These are phyloP conservation scores for Hermatobates lingyangjiaoensis DNA, from an alignment of 1,140 invertebrate species.

Conservation along the genomic window DNA sequence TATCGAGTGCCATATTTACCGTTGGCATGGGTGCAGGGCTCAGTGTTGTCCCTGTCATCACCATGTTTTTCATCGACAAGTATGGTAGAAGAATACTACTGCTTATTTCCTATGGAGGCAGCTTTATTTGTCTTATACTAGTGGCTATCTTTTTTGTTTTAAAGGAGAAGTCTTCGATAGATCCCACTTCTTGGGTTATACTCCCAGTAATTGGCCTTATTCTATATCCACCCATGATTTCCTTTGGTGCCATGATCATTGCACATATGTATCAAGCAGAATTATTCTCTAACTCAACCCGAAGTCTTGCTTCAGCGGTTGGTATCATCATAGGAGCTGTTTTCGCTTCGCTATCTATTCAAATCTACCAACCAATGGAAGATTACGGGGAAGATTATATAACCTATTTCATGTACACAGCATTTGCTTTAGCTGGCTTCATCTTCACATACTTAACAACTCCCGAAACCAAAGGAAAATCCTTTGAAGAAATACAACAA, in stretches of 20 bases:
- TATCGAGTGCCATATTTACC: neutral
- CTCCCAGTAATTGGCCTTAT: constrained; percentile 3
- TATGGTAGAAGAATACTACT: constrained; percentile 31
- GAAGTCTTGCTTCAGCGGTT: constrained; percentile 10
- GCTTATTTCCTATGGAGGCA: constrained; percentile 22
- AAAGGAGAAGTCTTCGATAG: constrained; percentile 25
- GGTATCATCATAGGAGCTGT: constrained; percentile 11
- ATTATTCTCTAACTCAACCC: constrained; percentile 14
- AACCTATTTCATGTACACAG: constrained; percentile 6
- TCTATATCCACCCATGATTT: constrained; percentile 3
- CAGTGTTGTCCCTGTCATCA: neutral
- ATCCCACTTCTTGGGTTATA: constrained; percentile 9
- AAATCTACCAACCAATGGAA: constrained; percentile 12
- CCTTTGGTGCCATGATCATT: constrained; percentile 9
- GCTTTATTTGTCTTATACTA: constrained; percentile 17
- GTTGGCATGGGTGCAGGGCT: neutral
- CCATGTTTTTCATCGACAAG: constrained; percentile 2
- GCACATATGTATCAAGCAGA: constrained; percentile 11
- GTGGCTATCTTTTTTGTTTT: constrained; percentile 25
- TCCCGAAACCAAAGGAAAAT: neutral
- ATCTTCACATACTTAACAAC: neutral
- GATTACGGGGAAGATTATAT: constrained; percentile 1
- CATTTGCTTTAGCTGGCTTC: neutral
- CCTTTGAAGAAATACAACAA: neutral
- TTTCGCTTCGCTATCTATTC: constrained; percentile 10